Conservation (phyloP, 2,113 vertebrate genomes). For the Malurus cyaneus region DNA sequence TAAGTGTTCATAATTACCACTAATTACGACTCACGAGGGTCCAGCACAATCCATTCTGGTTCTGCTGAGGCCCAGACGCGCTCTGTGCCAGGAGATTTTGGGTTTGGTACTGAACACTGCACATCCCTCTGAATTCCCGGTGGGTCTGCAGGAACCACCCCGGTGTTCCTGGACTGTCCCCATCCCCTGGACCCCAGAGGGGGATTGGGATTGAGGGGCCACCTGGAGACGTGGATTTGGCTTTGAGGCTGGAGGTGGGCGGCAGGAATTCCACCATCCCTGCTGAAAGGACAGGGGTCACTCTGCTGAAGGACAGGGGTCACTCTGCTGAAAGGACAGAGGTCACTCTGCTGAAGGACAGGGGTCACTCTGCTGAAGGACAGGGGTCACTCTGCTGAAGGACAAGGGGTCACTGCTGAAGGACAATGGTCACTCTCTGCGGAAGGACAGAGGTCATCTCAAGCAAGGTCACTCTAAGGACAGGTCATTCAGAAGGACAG, state of each 20-base stretch:
- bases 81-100: neutral
- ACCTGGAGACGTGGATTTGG: neutral
- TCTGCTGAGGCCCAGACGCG: neutral
- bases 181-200: too few species aligned
- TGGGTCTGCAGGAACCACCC: neutral
- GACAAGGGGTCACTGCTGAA: too few species aligned
- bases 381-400: too few species aligned
- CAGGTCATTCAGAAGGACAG: too few species aligned
- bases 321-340: too few species aligned
- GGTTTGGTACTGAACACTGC: rapidly evolving
- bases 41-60: rapidly evolving
- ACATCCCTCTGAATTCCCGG: rapidly evolving
- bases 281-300: rapidly evolving
- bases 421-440: too few species aligned
- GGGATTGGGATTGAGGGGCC: rapidly evolving
- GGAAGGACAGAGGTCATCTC: too few species aligned
- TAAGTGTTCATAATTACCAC: neutral
- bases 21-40: neutral
- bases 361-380: too few species aligned
- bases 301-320: too few species aligned
- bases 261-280: neutral
- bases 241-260: rapidly evolving
- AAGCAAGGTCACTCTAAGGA: too few species aligned
- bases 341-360: too few species aligned
- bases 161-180: neutral